Percentiles rank a stretch among this genome's conserved stretches.
Conservation (phyloP, 2,797 vertebrate species). For the Cossypha dichroa region DNA sequence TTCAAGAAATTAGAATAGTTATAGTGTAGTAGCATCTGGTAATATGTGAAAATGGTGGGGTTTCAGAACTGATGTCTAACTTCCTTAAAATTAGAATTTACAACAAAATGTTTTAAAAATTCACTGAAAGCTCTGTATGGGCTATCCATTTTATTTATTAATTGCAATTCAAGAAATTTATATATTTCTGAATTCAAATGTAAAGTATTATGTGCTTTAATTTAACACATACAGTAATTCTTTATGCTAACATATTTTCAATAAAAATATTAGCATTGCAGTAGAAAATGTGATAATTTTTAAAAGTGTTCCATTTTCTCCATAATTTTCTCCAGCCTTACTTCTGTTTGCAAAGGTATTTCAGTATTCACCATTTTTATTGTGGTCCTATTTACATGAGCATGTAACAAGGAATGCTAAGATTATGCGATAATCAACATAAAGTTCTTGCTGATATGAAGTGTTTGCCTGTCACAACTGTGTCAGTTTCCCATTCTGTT, state of each 20-base stretch:
- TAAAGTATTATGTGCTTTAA: background rate
- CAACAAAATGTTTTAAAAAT: background rate
- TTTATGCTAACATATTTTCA: background rate
- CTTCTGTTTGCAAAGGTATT: background rate
- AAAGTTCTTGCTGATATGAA: background rate
- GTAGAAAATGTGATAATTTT: background rate
- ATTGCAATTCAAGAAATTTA: background rate
- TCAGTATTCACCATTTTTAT: background rate
- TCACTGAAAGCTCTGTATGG: background rate
- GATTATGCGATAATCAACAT: background rate
- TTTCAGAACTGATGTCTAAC: background rate
- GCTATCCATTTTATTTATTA: background rate
- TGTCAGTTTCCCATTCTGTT: background rate
- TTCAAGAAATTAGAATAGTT: background rate
- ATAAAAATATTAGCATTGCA: background rate
- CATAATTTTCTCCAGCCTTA: background rate
- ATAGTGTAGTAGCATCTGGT: background rate
- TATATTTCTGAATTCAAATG: background rate
- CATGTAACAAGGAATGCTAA: background rate
- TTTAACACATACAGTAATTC: background rate
- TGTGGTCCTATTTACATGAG: background rate
- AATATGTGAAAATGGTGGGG: background rate
- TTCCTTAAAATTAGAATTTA: background rate
- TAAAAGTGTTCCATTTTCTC: background rate
- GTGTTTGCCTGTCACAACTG: background rate